These are phyloP conservation scores for Pica pica DNA, from an alignment of 2,113 vertebrate genomes.

Conservation along the genomic window DNA sequence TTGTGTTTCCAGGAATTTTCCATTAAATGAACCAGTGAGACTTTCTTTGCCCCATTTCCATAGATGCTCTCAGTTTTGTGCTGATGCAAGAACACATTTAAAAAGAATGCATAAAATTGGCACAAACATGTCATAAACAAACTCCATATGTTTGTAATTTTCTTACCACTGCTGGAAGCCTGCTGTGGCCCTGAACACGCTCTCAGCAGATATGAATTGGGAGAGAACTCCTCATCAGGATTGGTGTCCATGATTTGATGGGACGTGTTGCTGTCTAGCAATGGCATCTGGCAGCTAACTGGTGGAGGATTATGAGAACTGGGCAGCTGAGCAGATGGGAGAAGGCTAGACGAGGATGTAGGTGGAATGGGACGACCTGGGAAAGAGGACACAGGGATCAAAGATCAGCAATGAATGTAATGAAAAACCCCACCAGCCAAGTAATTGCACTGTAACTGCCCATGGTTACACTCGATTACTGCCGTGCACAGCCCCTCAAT, in stretches of 20 bases:
- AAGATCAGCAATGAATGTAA: slow-evolving; percentile 75
- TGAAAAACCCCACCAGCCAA: slow-evolving; percentile 34
- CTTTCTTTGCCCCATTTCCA: not conserved
- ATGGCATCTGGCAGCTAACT: slow-evolving; percentile 96
- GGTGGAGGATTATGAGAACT: slow-evolving; percentile 89
- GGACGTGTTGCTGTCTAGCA: slow-evolving; percentile 98
- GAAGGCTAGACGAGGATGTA: slow-evolving; percentile 94
- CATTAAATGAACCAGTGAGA: not conserved
- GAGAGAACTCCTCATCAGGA: slow-evolving; percentile 91
- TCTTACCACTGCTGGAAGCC: slow-evolving; percentile 90
- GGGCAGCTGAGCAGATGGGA: slow-evolving; percentile 92
- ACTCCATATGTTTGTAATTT: slow-evolving; percentile 55
- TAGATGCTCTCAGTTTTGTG: not conserved
- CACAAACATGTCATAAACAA: slow-evolving; percentile 56
- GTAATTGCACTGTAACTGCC: slow-evolving; percentile 4
- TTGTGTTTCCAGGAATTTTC: not conserved
- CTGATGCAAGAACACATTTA: slow-evolving; percentile 18
- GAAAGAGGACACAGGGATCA: slow-evolving; percentile 83
- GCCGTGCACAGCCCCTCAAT: not conserved
- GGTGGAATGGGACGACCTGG: slow-evolving; percentile 98
- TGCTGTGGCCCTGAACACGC: slow-evolving; percentile 84
- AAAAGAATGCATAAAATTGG: not conserved
- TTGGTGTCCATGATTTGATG: slow-evolving; percentile 98
- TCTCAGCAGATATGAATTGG: slow-evolving; percentile 93
- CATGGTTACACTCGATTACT: not conserved